Evolutionary conservation across 2,113 vertebrate species (phyloP).

Genomic region (Eleginops maclovinus): DNA sequence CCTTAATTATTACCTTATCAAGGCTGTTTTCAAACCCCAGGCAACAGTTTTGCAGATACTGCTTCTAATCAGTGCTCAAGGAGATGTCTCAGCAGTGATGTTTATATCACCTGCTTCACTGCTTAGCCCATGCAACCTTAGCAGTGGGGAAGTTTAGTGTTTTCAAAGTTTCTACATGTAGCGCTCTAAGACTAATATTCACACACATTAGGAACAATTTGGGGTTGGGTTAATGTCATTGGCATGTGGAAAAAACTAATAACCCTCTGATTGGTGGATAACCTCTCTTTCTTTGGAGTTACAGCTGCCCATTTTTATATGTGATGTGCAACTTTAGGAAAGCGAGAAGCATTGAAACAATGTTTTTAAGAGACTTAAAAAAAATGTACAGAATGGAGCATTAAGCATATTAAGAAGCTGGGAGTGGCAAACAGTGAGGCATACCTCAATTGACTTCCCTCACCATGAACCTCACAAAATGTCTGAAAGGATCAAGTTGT

Average conservation of each 20-base stretch:
- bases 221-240: too few species aligned
- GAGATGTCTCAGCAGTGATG: constrained; percentile 18
- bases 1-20: constrained; percentile 71
- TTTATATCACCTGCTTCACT: constrained; percentile 32
- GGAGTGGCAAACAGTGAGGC: too few species aligned
- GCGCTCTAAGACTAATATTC: too few species aligned
- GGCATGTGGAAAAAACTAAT: too few species aligned
- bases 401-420: neutral
- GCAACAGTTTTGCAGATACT: constrained; percentile 49
- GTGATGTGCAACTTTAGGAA: neutral
- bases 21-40: constrained; percentile 43
- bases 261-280: too few species aligned
- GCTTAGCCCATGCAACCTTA: constrained; percentile 14
- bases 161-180: neutral
- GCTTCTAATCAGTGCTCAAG: constrained; percentile 38
- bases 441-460: too few species aligned
- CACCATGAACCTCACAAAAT: too few species aligned
- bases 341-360: neutral
- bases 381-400: neutral
- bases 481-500: too few species aligned
- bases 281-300: too few species aligned
- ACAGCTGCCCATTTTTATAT: neutral
- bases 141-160: constrained; percentile 1
- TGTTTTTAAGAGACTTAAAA: neutral
- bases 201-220: too few species aligned